Conservation (phyloP, 2,888 invertebrate species). For the Caenorhabditis sp. region DNA sequence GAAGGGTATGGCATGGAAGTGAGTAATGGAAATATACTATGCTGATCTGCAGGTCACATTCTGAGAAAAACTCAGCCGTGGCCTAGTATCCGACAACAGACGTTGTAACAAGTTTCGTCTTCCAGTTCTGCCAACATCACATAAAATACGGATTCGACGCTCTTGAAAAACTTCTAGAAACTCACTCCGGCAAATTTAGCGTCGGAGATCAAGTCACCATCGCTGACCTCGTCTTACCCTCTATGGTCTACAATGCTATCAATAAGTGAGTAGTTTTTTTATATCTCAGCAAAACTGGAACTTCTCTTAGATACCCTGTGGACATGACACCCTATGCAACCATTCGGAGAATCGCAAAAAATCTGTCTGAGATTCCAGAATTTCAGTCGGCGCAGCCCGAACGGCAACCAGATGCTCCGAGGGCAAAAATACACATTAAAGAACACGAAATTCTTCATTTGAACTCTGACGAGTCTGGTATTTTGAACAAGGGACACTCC, state of each 20-base stretch:
- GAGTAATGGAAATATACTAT: too few relatives aligned
- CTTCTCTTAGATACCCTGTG: conserved; percentile 90
- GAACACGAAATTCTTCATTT: not conserved
- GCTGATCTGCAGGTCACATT: too few relatives aligned
- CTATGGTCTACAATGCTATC: conserved; percentile 91
- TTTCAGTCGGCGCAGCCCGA: conserved; percentile 94
- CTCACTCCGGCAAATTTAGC: conserved; percentile 88
- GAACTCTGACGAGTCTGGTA: not conserved
- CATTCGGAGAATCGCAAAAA: conserved; percentile 91
- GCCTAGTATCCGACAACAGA: too few relatives aligned
- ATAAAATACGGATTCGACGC: conserved; percentile 86
- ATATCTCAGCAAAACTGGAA: not conserved
- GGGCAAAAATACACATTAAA: not conserved
- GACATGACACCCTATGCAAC: conserved; percentile 93
- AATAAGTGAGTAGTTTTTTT: not conserved
- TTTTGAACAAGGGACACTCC: conserved; percentile 28
- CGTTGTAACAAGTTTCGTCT: too few relatives aligned
- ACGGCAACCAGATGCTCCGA: conserved; percentile 91
- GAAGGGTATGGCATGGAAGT: conserved; percentile 53
- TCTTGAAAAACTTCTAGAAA: conserved; percentile 90
- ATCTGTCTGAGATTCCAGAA: conserved; percentile 91
- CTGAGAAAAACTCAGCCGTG: too few relatives aligned
- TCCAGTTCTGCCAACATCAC: conserved; percentile 74
- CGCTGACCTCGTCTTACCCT: conserved; percentile 95
- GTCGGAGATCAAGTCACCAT: conserved; percentile 92